Conservation (phyloP, 1,140 invertebrate genomes). For the Cydia amplana region DNA sequence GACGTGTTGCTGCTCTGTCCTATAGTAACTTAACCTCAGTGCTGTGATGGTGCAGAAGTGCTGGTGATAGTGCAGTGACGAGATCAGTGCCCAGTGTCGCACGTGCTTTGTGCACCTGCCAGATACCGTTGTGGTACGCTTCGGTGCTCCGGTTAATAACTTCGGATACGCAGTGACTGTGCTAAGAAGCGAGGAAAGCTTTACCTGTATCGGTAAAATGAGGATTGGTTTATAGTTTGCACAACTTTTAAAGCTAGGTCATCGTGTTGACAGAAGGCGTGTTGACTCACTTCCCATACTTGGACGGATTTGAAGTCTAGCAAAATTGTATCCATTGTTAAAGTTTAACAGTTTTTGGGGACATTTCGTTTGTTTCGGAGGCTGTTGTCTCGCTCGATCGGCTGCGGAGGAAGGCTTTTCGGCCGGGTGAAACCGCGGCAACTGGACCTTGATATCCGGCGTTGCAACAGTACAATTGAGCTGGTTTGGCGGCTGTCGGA, state of each 20-base stretch:
- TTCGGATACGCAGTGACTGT: constrained; percentile 68
- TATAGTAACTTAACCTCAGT: constrained; percentile 44
- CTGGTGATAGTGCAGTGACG: constrained; percentile 28
- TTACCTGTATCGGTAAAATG: constrained; percentile 65
- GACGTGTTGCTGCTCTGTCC: constrained; percentile 46
- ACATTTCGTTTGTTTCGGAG: constrained; percentile 34
- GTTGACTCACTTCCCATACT: neutral
- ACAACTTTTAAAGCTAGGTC: constrained; percentile 32
- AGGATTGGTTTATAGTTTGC: constrained; percentile 36
- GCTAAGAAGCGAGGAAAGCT: constrained; percentile 72
- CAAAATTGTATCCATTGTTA: neutral
- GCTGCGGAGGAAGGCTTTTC: constrained; percentile 49
- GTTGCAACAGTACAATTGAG: constrained; percentile 53
- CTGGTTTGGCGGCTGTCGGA: constrained; percentile 25
- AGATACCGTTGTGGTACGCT: constrained; percentile 67
- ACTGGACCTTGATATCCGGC: constrained; percentile 75
- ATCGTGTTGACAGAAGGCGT: constrained; percentile 1
- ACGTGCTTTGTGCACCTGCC: constrained; percentile 29
- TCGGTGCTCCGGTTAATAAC: constrained; percentile 70
- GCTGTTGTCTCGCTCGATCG: constrained; percentile 58
- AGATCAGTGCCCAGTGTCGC: constrained; percentile 39
- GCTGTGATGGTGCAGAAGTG: constrained; percentile 49
- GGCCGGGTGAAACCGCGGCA: constrained; percentile 66
- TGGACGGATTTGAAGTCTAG: neutral
- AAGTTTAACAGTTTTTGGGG: constrained; percentile 17